Base-by-base conservation (phyloP, 1,140 invertebrate genomes). In the Ladona fulva region DNA sequence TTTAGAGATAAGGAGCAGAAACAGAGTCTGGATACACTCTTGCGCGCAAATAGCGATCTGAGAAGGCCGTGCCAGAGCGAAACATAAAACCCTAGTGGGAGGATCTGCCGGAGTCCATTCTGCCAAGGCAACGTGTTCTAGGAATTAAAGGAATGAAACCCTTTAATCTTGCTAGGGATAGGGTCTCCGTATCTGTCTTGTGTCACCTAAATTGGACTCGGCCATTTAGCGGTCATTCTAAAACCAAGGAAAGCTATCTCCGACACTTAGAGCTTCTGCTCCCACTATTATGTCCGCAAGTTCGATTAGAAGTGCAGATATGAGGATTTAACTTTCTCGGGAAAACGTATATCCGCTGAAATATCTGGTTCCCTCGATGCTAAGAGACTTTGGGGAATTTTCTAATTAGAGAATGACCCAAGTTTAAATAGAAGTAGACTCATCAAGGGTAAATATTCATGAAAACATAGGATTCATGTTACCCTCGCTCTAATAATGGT, bases 121-220 rank as follows among this genome's bases (percentile, higher is more conserved):
- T 12, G 12, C 52, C 14, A 66, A 66, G 52, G 52, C 52, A 66
- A 66, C 52, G 52, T 66, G 52, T 66, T 66, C 52, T 66, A 66
- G 52, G 52, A 66, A 66, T 66, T 66, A 66, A 66, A 66, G 52
- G 12, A 66, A 66, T 66, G 52, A 66, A 66, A 66, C 52, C 52
- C 52, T 66, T 66, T 66, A 66, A 66, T 66, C 52, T 66, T 66
- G 16, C 52, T 66, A 66, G 52, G 52, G 52, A 22, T 66, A 16
- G n/a, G 52, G 12, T 19, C 52, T 22, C 52, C n/a, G 52, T 66
- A 66, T 66, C 52, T 66, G 52, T 66, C 52, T 66, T 66, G 5
- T 66, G 52, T 66, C 52, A 66, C 52, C 1, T 16, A 66, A 12
- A 66, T 66, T 66, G 52, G 52, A 66, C 16, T 12, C 52, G 52